phyloP scores from a whole-genome alignment of 2,888 invertebrate species.

The Ormyrus rosae region DNA sequence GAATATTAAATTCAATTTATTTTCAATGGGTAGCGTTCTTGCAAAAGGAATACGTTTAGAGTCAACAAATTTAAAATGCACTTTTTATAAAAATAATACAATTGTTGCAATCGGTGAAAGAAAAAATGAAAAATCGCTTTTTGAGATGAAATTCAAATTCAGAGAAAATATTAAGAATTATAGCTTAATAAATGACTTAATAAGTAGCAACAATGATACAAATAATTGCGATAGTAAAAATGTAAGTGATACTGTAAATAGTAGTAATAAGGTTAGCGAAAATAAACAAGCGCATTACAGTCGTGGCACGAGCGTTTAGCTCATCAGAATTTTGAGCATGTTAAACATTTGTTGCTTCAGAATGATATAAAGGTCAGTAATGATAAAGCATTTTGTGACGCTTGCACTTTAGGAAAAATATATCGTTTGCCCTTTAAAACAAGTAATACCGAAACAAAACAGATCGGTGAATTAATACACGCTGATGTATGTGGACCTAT shows the following conservation, averaged over 20 bases:
- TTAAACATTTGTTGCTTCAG: conserved; percentile 3
- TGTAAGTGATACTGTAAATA: background rate
- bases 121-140: conserved; percentile 11
- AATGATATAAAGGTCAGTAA: conserved; percentile 2
- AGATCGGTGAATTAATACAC: conserved; percentile 4
- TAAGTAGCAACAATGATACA: background rate
- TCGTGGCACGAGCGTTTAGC: conserved; percentile 11
- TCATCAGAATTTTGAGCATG: conserved; percentile 12
- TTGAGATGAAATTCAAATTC: conserved; percentile 17
- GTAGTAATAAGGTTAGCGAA: background rate
- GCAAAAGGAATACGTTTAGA: background rate
- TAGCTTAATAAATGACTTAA: background rate
- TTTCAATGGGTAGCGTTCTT: background rate
- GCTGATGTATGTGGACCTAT: conserved; percentile 19
- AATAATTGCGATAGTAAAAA: conserved; percentile 3
- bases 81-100: conserved; percentile 22
- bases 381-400: background rate
- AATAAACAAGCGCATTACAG: background rate
- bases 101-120: conserved; percentile 20
- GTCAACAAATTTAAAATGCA: background rate
- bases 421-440: conserved; percentile 5
- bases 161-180: background rate
- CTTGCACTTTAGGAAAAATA: conserved; percentile 19
- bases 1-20: conserved; percentile 28
- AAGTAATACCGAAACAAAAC: conserved; percentile 11